Percentiles rank a stretch among this genome's conserved stretches.
phyloP scores from a whole-genome alignment of 1,140 invertebrate species.

The Brachystomella parvula region DNA sequence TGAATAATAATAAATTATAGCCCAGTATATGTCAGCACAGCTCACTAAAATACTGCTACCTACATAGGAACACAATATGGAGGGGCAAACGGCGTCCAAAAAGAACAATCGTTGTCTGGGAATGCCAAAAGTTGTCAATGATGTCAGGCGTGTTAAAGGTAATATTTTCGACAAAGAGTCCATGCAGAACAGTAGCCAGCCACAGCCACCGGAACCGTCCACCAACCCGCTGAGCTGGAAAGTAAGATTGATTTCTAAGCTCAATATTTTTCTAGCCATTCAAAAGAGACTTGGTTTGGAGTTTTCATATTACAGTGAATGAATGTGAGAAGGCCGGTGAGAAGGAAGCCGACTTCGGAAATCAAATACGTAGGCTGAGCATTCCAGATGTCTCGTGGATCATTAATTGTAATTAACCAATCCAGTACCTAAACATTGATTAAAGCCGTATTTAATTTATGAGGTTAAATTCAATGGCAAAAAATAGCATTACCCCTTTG shows the following conservation, averaged over 20 bases:
- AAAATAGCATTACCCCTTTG: conserved; percentile 22
- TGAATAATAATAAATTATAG: no score
- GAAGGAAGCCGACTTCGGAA: conserved; percentile 48
- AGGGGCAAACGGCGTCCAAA: conserved; percentile 58
- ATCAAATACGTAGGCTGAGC: conserved; percentile 55
- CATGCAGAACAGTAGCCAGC: conserved; percentile 59
- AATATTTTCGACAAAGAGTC: conserved; percentile 54
- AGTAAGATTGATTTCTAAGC: conserved; percentile 1
- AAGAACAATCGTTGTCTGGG: conserved; percentile 61
- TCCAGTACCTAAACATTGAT: conserved; percentile 45
- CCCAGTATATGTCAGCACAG: no score
- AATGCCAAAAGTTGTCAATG: conserved; percentile 70
- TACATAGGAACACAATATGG: conserved; percentile 64
- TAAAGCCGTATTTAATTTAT: neutral
- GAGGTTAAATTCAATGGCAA: neutral
- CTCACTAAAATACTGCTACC: no score
- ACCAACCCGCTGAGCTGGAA: conserved; percentile 55
- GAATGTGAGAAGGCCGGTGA: conserved; percentile 51
- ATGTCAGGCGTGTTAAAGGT: conserved; percentile 55
- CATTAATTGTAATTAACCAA: conserved; percentile 49
- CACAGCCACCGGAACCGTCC: conserved; percentile 63
- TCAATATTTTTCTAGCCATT: conserved; percentile 1
- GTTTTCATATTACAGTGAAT: conserved; percentile 48
- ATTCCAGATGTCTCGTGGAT: conserved; percentile 48
- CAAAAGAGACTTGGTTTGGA: no score